Base-by-base conservation (phyloP, 1,140 invertebrate species). In the Palaemon carinicauda region DNA sequence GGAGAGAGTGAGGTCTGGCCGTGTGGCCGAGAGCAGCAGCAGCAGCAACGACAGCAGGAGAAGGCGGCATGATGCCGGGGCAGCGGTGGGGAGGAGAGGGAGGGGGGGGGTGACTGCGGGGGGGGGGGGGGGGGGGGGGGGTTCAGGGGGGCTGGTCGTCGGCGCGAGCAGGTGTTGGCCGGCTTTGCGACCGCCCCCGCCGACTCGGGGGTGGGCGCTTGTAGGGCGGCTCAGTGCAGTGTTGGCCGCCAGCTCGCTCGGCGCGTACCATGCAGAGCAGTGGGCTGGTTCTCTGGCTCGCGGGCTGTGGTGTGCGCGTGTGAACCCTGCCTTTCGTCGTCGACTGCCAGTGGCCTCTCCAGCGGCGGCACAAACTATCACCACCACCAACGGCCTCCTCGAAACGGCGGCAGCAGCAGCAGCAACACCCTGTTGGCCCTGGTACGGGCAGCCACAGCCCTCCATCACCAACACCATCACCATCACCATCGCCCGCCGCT, bases 261-360 rank as follows among this genome's bases (percentile, higher is more conserved):
- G 82, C 80, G 80, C 87, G 87, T 88, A 88, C 77, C 87, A 88
- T 88, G 87, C 87, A 84, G 78, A 88, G 82, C 80, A 75, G 82
- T 81, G 82, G 87, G 60, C 82, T 88, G 82, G 77, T 85, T 73
- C 78, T 88, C 78, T 88, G 82, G 82, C 87, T 88, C 79, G 82
- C 81, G 80, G n/a, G 80, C 81, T 73, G 77, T 82, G 73, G 87
- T 78, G 83, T 85, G 87, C 82, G 82, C 78, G 77, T 85, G 78
- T 84, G 53, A 88, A 54, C 77, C 78, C 78, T 78, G 83, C 83
- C 83, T 65, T 24, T 56, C 83, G 15, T 52, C 56, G 1, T 51
- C 75, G 27, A 78, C 79, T 12, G 12, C 73, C 82, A 84, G 71
- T 33, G 33, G 33, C 31, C 24, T 3, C 60, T 77, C 21, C 52